Base-by-base conservation (phyloP, 2,888 invertebrate genomes). In the Cepaea hortensis region DNA sequence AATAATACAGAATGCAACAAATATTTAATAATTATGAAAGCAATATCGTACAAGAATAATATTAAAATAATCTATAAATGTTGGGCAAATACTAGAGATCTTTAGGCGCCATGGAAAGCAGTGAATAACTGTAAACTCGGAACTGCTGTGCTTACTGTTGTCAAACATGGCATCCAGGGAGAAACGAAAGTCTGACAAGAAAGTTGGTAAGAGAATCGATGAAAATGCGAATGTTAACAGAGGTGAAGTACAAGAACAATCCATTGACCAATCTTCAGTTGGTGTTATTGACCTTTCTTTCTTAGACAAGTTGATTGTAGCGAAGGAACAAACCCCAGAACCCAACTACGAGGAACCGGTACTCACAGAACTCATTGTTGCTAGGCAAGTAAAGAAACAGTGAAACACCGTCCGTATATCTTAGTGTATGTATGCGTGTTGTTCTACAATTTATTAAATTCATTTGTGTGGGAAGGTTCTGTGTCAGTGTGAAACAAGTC, bases 331-430 rank as follows among this genome's bases (percentile, higher is more conserved):
- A 11, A 91, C 93, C 23, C 90, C 92, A 0, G 93, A 93, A 87
- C 92, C 93, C 15, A 91, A 91, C 62, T 94, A 94, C 84, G 94
- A 94, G 87, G 93, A 94, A 89, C 94, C 94, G 61, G 89, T 90
- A 7, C 88, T 94, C n/a, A 91, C 94, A 4, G 92, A 93, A 85
- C 89, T 94, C 7, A 93, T 94, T 62, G 93, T 94, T 61, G 91
- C 93, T 89, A 91, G 91, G 93, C 93, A 46, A 62, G 55, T 23
- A n/a, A 6, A 9, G 6, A 55, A 55, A 55, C 55, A n/a, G 0
- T 1, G 6, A 55, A 55, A 55, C 55, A 35, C 35, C 35, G 35
- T 35, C 35, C 35, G 35, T 35, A 35, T 35, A 35, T 35, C 35
- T 35, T 35, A 35, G 35, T 35, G 35, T 1, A 35, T 35, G 35